These are phyloP conservation scores for Leptodactylus fallax DNA, from an alignment of 2,797 vertebrate species.

Conservation along the genomic window DNA sequence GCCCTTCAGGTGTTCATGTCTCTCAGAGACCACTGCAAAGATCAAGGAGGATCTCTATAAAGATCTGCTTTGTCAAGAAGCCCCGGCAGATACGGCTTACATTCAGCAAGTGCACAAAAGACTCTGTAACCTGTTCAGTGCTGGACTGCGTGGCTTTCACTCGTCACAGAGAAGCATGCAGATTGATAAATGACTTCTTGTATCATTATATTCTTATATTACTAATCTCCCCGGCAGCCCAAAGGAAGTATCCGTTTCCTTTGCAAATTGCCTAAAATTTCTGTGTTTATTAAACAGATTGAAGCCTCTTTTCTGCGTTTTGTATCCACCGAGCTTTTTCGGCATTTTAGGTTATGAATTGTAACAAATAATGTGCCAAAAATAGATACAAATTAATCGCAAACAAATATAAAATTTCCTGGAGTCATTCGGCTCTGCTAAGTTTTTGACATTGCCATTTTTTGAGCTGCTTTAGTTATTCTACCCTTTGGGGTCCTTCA, in stretches of 20 bases:
- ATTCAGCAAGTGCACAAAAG: conserved; percentile 27
- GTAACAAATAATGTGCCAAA: background rate
- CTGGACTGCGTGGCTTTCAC: conserved; percentile 22
- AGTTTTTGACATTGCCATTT: background rate
- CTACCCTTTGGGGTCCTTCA: background rate
- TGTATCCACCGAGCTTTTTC: background rate
- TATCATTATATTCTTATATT: conserved; percentile 50
- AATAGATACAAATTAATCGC: background rate
- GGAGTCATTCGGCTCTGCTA: background rate
- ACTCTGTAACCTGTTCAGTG: conserved; percentile 24
- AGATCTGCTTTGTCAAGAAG: conserved; percentile 52
- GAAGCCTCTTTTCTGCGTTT: background rate
- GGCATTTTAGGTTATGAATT: background rate
- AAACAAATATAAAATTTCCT: background rate
- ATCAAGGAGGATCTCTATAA: conserved; percentile 62
- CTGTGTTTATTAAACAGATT: background rate
- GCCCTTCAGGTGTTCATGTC: conserved; percentile 71
- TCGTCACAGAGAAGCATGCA: conserved; percentile 9
- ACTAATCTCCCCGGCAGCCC: conserved; percentile 42
- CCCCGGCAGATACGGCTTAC: conserved; percentile 21
- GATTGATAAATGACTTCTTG: conserved; percentile 49
- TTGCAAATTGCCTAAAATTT: background rate
- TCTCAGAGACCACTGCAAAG: conserved; percentile 57
- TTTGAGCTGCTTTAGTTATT: background rate
- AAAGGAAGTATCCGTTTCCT: conserved; percentile 25